Percentiles rank a stretch among this genome's conserved stretches.
phyloP scores from a whole-genome alignment of 1,140 invertebrate species.

The Drosophila tsacasi region DNA sequence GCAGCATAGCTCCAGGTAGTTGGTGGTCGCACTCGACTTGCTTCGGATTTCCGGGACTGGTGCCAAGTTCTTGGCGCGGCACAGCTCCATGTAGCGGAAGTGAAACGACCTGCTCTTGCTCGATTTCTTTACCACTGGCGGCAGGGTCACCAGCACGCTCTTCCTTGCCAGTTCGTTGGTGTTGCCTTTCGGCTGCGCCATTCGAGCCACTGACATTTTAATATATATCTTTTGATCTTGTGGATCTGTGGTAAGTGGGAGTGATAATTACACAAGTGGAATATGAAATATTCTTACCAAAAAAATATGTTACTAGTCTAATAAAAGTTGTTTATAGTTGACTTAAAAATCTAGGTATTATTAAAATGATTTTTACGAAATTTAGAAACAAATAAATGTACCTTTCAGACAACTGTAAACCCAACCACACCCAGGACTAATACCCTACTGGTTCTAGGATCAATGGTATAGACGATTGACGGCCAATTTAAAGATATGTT shows the following conservation, averaged over 20 bases:
- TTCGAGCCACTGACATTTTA: slow-evolving; percentile 49
- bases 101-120: slow-evolving; percentile 81
- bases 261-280: neutral
- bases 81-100: slow-evolving; percentile 79
- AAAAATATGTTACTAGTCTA: slow-evolving; percentile 6
- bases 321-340: slow-evolving; percentile 7
- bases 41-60: slow-evolving; percentile 72
- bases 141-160: slow-evolving; percentile 37
- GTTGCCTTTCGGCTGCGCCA: slow-evolving; percentile 16
- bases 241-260: neutral
- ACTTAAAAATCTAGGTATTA: slow-evolving; percentile 7
- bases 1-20: slow-evolving; percentile 86
- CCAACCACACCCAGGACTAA: neutral
- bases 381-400: neutral
- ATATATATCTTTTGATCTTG: neutral
- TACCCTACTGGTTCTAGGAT: too few species aligned
- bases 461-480: too few species aligned
- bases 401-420: neutral
- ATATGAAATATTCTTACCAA: neutral
- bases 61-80: slow-evolving; percentile 75
- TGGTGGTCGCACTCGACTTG: slow-evolving; percentile 85
- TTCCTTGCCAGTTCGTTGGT: slow-evolving; percentile 36
- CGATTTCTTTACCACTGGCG: slow-evolving; percentile 59
- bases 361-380: neutral
- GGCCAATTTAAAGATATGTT: too few species aligned